phyloP scores from a whole-genome alignment of 2,797 vertebrate species.

The Limnodromus scolopaceus region DNA sequence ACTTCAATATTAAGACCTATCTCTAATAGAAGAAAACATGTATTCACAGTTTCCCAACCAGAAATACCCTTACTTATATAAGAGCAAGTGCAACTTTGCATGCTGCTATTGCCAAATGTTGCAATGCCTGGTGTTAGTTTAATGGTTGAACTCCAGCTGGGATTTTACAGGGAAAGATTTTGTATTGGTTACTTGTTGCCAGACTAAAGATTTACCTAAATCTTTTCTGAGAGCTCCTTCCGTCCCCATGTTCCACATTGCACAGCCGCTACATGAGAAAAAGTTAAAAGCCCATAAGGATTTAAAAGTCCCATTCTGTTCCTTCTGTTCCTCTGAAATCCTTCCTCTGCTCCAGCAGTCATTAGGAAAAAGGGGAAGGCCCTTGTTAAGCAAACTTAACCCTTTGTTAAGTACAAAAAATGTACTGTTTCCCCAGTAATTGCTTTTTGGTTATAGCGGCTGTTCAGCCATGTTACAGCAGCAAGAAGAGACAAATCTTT shows the following conservation, averaged over 20 bases:
- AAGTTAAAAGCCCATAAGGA: not conserved
- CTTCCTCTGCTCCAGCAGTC: not conserved
- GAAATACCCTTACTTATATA: not conserved
- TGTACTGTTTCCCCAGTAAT: not conserved
- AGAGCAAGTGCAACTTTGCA: not conserved
- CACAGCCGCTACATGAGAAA: not conserved
- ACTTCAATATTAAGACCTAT: not conserved
- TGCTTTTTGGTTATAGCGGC: not conserved
- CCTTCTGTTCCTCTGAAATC: not conserved
- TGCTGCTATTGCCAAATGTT: not conserved
- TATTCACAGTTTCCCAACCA: not conserved
- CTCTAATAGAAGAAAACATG: not conserved
- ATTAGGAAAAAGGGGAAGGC: not conserved
- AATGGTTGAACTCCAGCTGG: not conserved
- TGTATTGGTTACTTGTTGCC: not conserved
- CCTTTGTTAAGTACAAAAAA: too few relatives aligned
- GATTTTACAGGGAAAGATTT: not conserved
- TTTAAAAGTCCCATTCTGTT: not conserved
- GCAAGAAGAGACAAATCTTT: not conserved
- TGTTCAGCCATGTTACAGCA: fast-evolving
- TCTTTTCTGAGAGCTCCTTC: not conserved
- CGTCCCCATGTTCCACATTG: not conserved
- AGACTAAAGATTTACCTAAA: not conserved
- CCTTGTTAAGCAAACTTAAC: not conserved
- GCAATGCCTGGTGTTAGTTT: not conserved